Percentiles rank a stretch among this genome's conserved stretches.
phyloP scores from a whole-genome alignment of 1,140 invertebrate species.

The Trichonephila inaurata region DNA sequence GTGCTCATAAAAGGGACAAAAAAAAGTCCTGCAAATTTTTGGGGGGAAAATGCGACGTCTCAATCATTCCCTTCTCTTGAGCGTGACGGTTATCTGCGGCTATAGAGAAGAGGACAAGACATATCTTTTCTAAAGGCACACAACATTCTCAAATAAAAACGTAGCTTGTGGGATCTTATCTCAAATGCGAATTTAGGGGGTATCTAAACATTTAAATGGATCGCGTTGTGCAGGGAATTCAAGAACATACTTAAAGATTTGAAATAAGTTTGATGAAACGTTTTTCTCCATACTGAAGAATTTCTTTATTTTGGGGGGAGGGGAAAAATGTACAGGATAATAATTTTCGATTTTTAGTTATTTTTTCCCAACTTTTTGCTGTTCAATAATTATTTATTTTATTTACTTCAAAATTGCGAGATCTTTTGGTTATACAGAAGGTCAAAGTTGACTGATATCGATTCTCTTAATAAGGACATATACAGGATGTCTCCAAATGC shows the following conservation, averaged over 20 bases:
- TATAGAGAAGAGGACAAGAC: slow-evolving; percentile 20
- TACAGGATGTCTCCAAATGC: too few relatives aligned
- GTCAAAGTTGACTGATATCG: too few relatives aligned
- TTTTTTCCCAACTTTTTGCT: too few relatives aligned
- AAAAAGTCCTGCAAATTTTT: slow-evolving; percentile 20
- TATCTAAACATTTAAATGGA: slow-evolving; percentile 22
- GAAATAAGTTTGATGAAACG: too few relatives aligned
- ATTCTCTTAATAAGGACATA: too few relatives aligned
- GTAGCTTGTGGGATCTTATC: slow-evolving; percentile 28
- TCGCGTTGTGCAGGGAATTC: background rate
- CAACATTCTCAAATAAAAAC: slow-evolving; percentile 21
- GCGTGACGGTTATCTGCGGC: slow-evolving; percentile 41
- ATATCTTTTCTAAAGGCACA: slow-evolving; percentile 43
- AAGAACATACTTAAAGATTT: background rate
- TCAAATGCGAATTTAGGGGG: background rate
- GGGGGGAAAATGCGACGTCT: slow-evolving; percentile 5
- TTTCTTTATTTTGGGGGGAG: too few relatives aligned
- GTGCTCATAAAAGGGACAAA: slow-evolving; percentile 18
- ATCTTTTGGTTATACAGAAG: too few relatives aligned
- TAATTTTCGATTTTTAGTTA: too few relatives aligned
- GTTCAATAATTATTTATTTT: too few relatives aligned
- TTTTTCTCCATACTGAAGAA: too few relatives aligned
- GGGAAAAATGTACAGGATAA: too few relatives aligned
- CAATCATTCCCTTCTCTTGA: slow-evolving; percentile 36
- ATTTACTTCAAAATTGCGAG: too few relatives aligned